A percentile compares a stretch with the other conserved stretches of the same genome.
Conservation (phyloP, 92 coral and sea anemone species). For the Porites rus region DNA sequence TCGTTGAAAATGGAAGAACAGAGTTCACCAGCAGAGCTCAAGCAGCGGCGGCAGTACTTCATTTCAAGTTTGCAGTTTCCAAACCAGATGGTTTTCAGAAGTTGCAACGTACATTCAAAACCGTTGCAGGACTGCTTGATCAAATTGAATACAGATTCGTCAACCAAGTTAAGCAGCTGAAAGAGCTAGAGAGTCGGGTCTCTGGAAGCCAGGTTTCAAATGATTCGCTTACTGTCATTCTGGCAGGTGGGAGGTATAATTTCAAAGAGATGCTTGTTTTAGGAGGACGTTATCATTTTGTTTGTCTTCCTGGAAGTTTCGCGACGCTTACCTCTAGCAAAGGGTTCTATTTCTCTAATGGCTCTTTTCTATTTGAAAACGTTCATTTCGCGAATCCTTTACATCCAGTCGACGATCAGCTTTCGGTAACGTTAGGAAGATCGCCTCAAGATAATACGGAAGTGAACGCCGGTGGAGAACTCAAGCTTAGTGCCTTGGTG, state of each 20-base stretch:
- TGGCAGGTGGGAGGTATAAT: neutral
- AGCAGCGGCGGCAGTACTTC: neutral
- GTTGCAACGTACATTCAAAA: neutral
- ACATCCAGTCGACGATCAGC: no score
- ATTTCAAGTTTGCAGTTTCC: neutral
- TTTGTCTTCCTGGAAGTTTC: neutral
- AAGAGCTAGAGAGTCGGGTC: neutral
- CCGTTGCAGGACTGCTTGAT: neutral
- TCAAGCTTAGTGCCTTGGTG: neutral
- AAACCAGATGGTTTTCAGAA: neutral
- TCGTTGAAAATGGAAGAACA: neutral
- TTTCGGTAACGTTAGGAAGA: neutral
- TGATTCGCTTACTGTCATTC: neutral
- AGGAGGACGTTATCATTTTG: conserved; percentile 4
- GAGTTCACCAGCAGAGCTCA: conserved; percentile 11
- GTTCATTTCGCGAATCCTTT: neutral
- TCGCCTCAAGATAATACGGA: neutral
- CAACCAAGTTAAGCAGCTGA: neutral
- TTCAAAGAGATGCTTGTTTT: neutral
- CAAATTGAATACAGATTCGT: neutral
- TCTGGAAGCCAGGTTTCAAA: no score
- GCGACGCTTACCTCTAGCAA: neutral
- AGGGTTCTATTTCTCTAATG: neutral
- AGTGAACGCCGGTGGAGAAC: neutral
- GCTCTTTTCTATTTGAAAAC: conserved; percentile 7